Evolutionary conservation across 2,888 invertebrate species (phyloP), one percentile per base, ranked within the genome.

Genomic region (Pandemis corylana): DNA sequence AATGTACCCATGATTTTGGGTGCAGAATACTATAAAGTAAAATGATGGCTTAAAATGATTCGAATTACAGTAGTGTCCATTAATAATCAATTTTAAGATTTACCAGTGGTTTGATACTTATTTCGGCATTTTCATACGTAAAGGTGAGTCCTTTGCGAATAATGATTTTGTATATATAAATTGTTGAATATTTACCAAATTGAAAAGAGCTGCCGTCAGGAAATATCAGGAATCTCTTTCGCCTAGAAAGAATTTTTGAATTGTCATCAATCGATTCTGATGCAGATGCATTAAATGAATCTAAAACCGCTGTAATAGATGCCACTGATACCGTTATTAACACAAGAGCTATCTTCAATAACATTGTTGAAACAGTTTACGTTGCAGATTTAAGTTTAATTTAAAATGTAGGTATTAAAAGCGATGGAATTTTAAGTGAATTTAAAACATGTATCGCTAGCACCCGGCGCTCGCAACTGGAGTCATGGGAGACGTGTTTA

Each of bases 171-270:
- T 49, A 42, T 7, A 15, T 42, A 49, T 28, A 36, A 9, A 7
- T n/a, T n/a, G 1, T 5, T 36, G 10, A 28, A 66, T 71, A 67
- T 41, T 82, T 82, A 95, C 95, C 95, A 78, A 96, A 90, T 90
- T 96, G 95, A 80, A 96, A 89, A 0, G 96, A 96, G 80, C 95
- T 95, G 36, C 95, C 95, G 77, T 95, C 95, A 1, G 96, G 95
- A 85, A 96, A 95, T 74, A 95, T 89, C 72, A 96, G 79, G 82
- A 93, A 95, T 76, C 96, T 89, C 82, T 95, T 95, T 75, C 88
- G 89, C 78, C 95, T 90, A 5, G 95, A 95, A 72, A 95, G 83
- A 41, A 89, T 74, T 75, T 78, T 72, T 13, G 75, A 56, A 42
- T 77, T 76, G 51, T 67, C 71, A 67, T 76, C 68, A 41, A 66